Evolutionary conservation across 2,888 invertebrate species (phyloP).

Genomic region (Orchesellides sinensis): DNA sequence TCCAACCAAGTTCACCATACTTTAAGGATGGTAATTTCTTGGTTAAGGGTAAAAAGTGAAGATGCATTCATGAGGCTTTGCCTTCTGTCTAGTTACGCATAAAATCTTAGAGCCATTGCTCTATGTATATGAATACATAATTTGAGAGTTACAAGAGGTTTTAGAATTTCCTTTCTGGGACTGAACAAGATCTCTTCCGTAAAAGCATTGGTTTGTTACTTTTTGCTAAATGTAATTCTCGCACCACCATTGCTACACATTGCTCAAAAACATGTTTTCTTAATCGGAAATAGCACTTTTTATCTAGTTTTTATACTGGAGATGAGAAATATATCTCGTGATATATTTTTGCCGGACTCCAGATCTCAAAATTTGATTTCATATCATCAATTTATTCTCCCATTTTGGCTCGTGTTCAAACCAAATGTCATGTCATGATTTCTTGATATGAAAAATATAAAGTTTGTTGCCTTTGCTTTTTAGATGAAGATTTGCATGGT

Average conservation of each 20-base stretch:
- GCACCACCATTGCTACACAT: conserved; percentile 14
- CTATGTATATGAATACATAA: conserved; percentile 53
- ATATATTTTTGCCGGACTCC: conserved; percentile 54
- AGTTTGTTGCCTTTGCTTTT: conserved; percentile 54
- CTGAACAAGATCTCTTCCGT: conserved; percentile 14
- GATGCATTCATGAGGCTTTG: conserved; percentile 16
- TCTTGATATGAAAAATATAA: conserved; percentile 30
- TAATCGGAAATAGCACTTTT: conserved; percentile 61
- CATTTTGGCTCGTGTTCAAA: conserved; percentile 65
- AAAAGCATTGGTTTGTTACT: conserved; percentile 17
- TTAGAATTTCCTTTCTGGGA: conserved; percentile 39
- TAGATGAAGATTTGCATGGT: conserved; percentile 63
- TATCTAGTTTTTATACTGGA: conserved; percentile 41
- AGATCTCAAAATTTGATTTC: conserved; percentile 63
- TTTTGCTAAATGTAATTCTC: conserved; percentile 23
- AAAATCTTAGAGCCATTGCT: conserved; percentile 60
- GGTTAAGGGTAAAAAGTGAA: neutral
- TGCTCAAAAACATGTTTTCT: conserved; percentile 47
- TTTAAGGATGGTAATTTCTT: neutral
- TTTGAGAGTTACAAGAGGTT: conserved; percentile 25
- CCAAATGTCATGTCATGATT: conserved; percentile 65
- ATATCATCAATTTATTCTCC: conserved; percentile 57
- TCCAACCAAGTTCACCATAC: too few species aligned
- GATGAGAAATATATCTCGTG: conserved; percentile 43
- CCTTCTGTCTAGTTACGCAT: conserved; percentile 54